Evolutionary conservation across 1,140 invertebrate genomes (phyloP).

Genomic region (Drosophila pallidifrons): DNA sequence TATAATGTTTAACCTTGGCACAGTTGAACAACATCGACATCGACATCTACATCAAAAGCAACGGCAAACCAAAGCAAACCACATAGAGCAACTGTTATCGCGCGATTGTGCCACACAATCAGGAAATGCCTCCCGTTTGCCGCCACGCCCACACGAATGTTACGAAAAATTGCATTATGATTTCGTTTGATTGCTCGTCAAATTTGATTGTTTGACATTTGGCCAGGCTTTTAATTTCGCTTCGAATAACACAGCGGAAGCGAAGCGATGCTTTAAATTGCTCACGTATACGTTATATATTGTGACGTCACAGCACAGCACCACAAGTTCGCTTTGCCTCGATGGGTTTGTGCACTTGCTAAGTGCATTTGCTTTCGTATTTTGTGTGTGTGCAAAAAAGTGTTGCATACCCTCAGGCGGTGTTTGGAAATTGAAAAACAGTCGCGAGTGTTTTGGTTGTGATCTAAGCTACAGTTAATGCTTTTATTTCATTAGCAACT

Average conservation of each 20-base stretch:
- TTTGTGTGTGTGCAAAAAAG: neutral
- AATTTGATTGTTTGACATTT: constrained; percentile 48
- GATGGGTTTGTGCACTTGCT: constrained; percentile 19
- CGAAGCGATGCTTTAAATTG: neutral
- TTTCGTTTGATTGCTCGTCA: constrained; percentile 42
- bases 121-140: constrained; percentile 31
- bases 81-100: neutral
- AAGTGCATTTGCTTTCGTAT: constrained; percentile 1
- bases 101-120: constrained; percentile 4
- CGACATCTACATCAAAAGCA: neutral
- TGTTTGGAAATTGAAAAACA: neutral
- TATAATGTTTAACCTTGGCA: constrained; percentile 66
- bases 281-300: constrained; percentile 22
- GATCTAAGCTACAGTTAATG: constrained; percentile 12
- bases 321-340: neutral
- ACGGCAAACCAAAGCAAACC: neutral
- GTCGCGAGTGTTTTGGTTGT: neutral
- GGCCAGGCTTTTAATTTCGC: constrained; percentile 34
- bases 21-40: constrained; percentile 38
- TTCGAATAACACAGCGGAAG: constrained; percentile 36
- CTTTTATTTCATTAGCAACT: constrained; percentile 28
- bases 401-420: neutral
- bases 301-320: neutral
- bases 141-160: constrained; percentile 9
- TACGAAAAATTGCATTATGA: constrained; percentile 31